phyloP scores from a whole-genome alignment of 2,888 invertebrate genomes.

The Nowickia ferox region DNA sequence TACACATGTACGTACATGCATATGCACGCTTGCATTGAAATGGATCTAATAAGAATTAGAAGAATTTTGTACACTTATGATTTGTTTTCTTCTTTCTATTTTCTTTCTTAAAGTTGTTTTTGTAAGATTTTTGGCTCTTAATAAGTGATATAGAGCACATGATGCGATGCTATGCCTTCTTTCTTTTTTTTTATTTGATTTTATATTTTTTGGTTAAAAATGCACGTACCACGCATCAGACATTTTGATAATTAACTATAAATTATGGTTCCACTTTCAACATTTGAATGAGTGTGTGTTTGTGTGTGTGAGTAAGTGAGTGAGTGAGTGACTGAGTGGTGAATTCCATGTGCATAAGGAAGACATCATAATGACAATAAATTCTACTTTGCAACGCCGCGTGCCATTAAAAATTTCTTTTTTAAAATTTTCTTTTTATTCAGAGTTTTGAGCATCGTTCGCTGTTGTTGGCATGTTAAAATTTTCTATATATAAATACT shows the following conservation, averaged over 20 bases:
- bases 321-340: background rate
- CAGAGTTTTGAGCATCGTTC: background rate
- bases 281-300: slow-evolving; percentile 25
- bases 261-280: slow-evolving; percentile 68
- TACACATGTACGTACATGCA: background rate
- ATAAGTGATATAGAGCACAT: slow-evolving; percentile 52
- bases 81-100: slow-evolving; percentile 22
- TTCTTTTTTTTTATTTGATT: background rate
- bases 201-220: slow-evolving; percentile 49
- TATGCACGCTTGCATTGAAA: slow-evolving; percentile 25
- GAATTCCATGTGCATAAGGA: slow-evolving; percentile 19
- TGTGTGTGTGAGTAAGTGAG: background rate
- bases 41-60: slow-evolving; percentile 57
- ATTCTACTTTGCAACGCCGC: slow-evolving; percentile 54
- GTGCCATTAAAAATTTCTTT: slow-evolving; percentile 58
- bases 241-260: slow-evolving; percentile 68
- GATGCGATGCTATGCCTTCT: background rate
- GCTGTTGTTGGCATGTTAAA: background rate
- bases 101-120: slow-evolving; percentile 7
- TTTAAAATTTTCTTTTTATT: slow-evolving; percentile 23
- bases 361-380: slow-evolving; percentile 45
- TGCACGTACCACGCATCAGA: slow-evolving; percentile 67
- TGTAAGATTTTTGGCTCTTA: slow-evolving; percentile 6
- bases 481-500: slow-evolving; percentile 50
- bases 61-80: slow-evolving; percentile 44